Percentiles rank a stretch among this genome's conserved stretches.
These are phyloP conservation scores for Sinocyclocheilus anophthalmus DNA, from an alignment of 2,113 vertebrate species.

Conservation along the genomic window DNA sequence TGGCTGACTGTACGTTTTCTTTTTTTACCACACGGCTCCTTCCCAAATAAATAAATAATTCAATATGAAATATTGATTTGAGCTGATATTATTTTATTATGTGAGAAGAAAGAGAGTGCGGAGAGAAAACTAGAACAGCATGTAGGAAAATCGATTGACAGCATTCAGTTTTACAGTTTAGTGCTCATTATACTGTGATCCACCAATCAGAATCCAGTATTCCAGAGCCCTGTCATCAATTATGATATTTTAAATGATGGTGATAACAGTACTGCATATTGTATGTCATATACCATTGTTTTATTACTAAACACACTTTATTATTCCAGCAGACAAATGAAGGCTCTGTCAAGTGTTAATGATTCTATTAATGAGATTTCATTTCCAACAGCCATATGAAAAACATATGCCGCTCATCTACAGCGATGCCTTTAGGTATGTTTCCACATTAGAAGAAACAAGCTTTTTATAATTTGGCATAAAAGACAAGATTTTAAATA, in stretches of 20 bases:
- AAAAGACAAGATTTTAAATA: neutral
- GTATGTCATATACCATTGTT: neutral
- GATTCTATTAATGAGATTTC: neutral
- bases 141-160: neutral
- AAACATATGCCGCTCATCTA: neutral
- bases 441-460: neutral
- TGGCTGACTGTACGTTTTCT: neutral
- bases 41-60: constrained; percentile 8
- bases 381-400: neutral
- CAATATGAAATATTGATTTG: constrained; percentile 18
- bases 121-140: neutral
- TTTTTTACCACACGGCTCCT: neutral
- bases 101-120: neutral
- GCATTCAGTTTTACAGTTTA: neutral
- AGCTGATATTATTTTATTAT: constrained; percentile 9
- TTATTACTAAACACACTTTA: neutral
- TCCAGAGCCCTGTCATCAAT: neutral
- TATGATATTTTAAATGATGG: neutral
- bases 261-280: neutral
- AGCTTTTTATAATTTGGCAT: neutral
- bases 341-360: neutral
- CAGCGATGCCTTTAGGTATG: neutral
- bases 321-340: neutral
- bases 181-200: neutral
- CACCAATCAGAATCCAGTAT: neutral